Conservation (phyloP, 1,140 invertebrate genomes). For the Magallana angulata region DNA sequence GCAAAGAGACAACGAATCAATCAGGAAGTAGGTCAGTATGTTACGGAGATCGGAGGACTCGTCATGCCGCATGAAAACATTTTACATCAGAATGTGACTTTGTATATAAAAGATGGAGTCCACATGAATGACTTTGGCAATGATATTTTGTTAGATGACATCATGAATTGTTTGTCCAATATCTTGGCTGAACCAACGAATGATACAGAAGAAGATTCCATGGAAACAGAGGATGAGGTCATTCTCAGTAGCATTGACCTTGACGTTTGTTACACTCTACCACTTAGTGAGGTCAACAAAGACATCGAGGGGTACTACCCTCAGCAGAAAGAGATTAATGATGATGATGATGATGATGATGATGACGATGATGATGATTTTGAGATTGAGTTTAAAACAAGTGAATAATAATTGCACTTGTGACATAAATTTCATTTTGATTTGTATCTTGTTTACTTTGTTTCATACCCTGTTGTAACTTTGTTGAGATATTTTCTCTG, state of each 20-base stretch:
- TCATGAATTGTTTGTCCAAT: not conserved
- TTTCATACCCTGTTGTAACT: no score
- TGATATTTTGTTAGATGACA: constrained; percentile 38
- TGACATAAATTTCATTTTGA: no score
- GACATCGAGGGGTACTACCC: not conserved
- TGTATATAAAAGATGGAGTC: constrained; percentile 47
- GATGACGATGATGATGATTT: not conserved
- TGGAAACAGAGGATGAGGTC: not conserved
- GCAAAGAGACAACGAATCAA: constrained; percentile 21
- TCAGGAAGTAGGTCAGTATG: constrained; percentile 2
- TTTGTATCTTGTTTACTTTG: no score
- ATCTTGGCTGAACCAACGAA: not conserved
- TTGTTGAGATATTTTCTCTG: no score
- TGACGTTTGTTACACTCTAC: not conserved
- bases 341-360: not conserved
- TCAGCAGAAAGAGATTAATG: not conserved
- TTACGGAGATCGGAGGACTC: constrained; percentile 15
- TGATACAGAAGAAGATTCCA: not conserved
- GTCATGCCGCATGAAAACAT: constrained; percentile 43
- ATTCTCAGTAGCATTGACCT: not conserved
- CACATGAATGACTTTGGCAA: constrained; percentile 42
- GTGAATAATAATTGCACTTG: not conserved
- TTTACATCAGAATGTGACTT: not conserved
- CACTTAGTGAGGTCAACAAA: not conserved
- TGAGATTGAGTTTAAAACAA: not conserved